phyloP scores from a whole-genome alignment of 2,113 vertebrate species.

The Spea bombifrons region DNA sequence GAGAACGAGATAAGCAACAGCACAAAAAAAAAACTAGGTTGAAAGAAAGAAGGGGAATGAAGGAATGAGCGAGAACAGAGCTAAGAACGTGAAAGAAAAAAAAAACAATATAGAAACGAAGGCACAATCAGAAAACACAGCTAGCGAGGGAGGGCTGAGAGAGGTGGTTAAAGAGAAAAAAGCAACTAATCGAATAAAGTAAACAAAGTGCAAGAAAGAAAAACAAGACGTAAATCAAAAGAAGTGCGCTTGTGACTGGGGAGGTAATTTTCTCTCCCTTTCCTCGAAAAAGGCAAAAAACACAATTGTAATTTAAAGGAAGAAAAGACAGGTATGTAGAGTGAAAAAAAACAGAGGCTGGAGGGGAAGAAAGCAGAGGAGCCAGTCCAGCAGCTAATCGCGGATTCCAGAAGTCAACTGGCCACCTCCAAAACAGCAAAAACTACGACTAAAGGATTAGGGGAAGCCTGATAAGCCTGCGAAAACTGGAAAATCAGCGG shows the following conservation, averaged over 20 bases:
- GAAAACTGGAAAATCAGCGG: constrained; percentile 47
- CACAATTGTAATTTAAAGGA: neutral
- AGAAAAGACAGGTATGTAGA: neutral
- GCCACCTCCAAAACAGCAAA: constrained; percentile 21
- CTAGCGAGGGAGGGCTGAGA: neutral
- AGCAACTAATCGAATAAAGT: neutral
- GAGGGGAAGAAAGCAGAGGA: neutral
- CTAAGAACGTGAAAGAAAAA: neutral
- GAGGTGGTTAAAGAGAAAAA: neutral
- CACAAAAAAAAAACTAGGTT: neutral
- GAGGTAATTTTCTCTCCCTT: too few relatives aligned
- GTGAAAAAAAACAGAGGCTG: constrained; percentile 14
- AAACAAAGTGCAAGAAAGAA: neutral
- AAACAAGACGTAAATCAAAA: neutral
- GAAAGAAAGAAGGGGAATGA: constrained; percentile 5
- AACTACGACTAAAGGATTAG: constrained; percentile 44
- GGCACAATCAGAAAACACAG: neutral
- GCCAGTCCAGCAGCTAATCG: neutral
- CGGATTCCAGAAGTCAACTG: constrained; percentile 18
- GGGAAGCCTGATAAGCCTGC: constrained; percentile 27
- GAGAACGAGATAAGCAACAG: neutral
- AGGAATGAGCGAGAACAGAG: neutral
- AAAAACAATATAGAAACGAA: neutral
- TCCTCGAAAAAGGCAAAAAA: neutral
- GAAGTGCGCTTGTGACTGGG: too few relatives aligned